phyloP scores from a whole-genome alignment of 2,888 invertebrate genomes.

The Nysson spinosus region DNA sequence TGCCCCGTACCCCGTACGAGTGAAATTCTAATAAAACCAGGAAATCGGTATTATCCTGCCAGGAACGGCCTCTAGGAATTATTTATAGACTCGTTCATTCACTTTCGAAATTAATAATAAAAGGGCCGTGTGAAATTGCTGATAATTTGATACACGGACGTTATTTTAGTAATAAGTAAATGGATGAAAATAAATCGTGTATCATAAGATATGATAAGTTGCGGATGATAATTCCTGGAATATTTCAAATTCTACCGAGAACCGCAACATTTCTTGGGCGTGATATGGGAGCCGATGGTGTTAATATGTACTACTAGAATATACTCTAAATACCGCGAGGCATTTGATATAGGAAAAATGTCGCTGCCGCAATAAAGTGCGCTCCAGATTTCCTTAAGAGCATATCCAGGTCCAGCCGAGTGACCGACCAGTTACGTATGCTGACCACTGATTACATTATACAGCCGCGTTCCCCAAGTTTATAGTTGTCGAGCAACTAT shows the following conservation, averaged over 20 bases:
- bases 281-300: not conserved
- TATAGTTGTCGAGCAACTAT: constrained; percentile 69
- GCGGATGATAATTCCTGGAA: too few relatives aligned
- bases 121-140: not conserved
- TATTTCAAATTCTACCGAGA: constrained; percentile 10
- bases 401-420: constrained; percentile 25
- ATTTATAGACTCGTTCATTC: not conserved
- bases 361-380: constrained; percentile 28
- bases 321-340: constrained; percentile 4
- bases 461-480: constrained; percentile 50
- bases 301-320: too few relatives aligned
- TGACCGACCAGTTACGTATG: constrained; percentile 49
- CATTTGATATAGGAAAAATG: constrained; percentile 21
- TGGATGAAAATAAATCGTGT: too few relatives aligned
- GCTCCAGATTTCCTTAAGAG: constrained; percentile 60
- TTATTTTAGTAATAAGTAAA: too few relatives aligned
- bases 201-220: too few relatives aligned
- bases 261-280: not conserved
- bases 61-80: not conserved
- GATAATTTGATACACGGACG: not conserved
- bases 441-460: constrained; percentile 49
- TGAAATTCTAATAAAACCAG: constrained; percentile 6
- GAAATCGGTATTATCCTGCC: not conserved
- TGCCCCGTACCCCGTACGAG: too few relatives aligned
- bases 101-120: not conserved